Evolutionary conservation across 1,140 invertebrate species (phyloP).

Genomic region (Homalodisca vitripennis): DNA sequence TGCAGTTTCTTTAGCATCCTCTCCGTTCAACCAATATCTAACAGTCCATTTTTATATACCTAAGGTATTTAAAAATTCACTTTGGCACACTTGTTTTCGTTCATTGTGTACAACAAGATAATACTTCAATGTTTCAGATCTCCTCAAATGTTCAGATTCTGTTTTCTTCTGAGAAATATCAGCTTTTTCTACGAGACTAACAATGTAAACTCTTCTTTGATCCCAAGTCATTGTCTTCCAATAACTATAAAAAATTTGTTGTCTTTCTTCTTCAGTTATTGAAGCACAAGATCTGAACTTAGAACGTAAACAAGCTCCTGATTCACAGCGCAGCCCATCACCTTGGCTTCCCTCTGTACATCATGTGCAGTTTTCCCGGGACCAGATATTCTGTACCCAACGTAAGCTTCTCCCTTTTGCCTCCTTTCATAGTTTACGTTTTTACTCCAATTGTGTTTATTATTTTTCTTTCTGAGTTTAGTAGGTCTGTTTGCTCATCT

Average conservation of each 20-base stretch:
- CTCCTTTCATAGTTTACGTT: constrained; percentile 11
- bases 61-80: too few relatives aligned
- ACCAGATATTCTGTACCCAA: constrained; percentile 21
- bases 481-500: not conserved
- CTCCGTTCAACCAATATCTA: constrained; percentile 14
- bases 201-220: constrained; percentile 19
- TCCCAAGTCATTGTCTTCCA: constrained; percentile 24
- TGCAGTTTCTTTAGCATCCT: constrained; percentile 10
- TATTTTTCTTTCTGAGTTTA: constrained; percentile 27
- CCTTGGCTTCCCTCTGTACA: constrained; percentile 17
- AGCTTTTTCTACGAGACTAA: constrained; percentile 26
- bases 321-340: not conserved
- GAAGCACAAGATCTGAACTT: constrained; percentile 18
- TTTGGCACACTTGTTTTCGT: too few relatives aligned
- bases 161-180: constrained; percentile 22
- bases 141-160: constrained; percentile 12
- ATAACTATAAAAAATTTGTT: constrained; percentile 1
- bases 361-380: constrained; percentile 25
- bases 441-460: constrained; percentile 22
- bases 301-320: constrained; percentile 19
- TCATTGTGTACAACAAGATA: constrained; percentile 11
- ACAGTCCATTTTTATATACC: constrained; percentile 20
- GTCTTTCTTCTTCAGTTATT: constrained; percentile 25
- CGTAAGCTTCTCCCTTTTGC: constrained; percentile 26
- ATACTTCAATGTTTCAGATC: constrained; percentile 25